Evolutionary conservation across 2,113 vertebrate species (phyloP).

Genomic region (Barnardius zonarius): DNA sequence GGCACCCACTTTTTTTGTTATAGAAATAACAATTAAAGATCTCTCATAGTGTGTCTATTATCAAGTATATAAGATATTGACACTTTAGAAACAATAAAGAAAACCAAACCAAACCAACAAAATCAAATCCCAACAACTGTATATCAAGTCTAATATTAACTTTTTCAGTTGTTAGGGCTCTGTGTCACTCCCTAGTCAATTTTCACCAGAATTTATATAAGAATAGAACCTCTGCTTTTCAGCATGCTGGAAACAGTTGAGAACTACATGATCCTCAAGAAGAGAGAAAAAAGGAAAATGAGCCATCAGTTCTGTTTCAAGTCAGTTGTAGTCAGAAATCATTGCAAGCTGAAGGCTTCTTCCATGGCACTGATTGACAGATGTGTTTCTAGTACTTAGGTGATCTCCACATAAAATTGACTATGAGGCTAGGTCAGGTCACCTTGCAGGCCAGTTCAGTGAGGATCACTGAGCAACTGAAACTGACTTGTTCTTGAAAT

Average conservation of each 20-base stretch:
- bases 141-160: background rate
- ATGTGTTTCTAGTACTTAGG: background rate
- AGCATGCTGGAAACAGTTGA: background rate
- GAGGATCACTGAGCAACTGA: background rate
- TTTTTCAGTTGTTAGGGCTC: background rate
- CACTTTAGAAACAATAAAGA: background rate
- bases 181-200: background rate
- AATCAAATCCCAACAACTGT: background rate
- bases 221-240: background rate
- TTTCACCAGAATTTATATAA: background rate
- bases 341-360: background rate
- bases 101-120: fast-evolving
- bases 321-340: background rate
- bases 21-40: background rate
- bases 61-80: background rate
- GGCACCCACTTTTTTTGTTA: background rate
- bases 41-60: background rate
- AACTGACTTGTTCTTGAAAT: background rate
- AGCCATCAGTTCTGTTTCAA: background rate
- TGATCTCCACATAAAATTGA: background rate
- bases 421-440: background rate
- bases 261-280: background rate
- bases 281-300: background rate
- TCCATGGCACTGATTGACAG: background rate
- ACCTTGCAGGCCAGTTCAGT: background rate